A percentile compares a stretch with the other conserved stretches of the same genome.
These are phyloP conservation scores for Cranoglanis bouderius DNA, from an alignment of 2,113 vertebrate species.

Conservation along the genomic window DNA sequence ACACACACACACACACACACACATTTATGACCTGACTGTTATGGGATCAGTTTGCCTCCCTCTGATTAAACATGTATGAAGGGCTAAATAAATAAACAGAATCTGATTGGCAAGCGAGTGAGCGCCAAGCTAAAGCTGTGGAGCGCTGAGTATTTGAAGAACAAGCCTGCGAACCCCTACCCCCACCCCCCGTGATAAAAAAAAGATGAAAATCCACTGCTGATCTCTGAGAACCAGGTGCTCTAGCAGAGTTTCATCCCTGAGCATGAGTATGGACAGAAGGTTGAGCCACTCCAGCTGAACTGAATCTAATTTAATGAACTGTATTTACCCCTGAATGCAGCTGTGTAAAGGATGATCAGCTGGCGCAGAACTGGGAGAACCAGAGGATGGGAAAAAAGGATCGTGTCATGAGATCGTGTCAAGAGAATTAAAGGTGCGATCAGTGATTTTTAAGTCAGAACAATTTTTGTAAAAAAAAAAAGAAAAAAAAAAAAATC, in stretches of 20 bases:
- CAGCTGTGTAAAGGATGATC: neutral
- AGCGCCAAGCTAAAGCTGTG: conserved; percentile 18
- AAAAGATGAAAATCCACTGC: neutral
- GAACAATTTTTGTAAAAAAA: neutral
- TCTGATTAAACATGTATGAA: conserved; percentile 56
- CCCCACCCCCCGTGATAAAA: neutral
- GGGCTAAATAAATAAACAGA: conserved; percentile 55
- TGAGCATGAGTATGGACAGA: neutral
- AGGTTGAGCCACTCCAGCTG: neutral
- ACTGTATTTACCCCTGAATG: neutral
- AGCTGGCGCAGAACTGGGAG: neutral
- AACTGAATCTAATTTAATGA: neutral
- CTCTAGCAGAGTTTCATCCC: neutral
- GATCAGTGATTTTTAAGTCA: neutral
- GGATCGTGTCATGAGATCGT: neutral
- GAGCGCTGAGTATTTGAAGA: conserved; percentile 35
- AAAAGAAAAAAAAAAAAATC: neutral
- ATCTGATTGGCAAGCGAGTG: conserved; percentile 35
- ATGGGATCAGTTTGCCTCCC: conserved; percentile 41
- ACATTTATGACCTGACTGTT: conserved; percentile 35
- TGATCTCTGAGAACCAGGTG: neutral
- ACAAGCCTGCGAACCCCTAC: neutral
- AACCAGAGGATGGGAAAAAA: neutral
- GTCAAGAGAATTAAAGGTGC: neutral
- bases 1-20: conserved; percentile 6